A percentile compares a stretch with the other conserved stretches of the same genome.
These are phyloP conservation scores for Notospermus geniculatus DNA, from an alignment of 1,140 invertebrate species.

Conservation along the genomic window DNA sequence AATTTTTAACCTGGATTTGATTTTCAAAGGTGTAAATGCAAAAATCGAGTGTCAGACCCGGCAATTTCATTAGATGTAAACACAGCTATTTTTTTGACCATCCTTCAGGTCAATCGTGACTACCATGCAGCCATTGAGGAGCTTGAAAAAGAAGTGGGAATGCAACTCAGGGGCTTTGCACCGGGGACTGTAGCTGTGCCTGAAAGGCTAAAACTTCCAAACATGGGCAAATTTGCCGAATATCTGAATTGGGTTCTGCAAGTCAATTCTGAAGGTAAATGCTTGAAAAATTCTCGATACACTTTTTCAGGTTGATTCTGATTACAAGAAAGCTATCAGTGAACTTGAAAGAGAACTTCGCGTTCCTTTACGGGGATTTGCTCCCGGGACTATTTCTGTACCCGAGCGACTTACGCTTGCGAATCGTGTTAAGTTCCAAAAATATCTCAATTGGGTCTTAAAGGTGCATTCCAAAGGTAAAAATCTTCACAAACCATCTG, in stretches of 20 bases:
- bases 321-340: constrained; percentile 37
- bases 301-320: constrained; percentile 26
- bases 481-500: not conserved
- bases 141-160: constrained; percentile 41
- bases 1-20: too few relatives aligned
- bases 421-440: constrained; percentile 29
- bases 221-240: constrained; percentile 26
- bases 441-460: constrained; percentile 33
- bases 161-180: constrained; percentile 32
- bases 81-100: too few relatives aligned
- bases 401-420: constrained; percentile 32
- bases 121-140: constrained; percentile 42
- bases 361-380: constrained; percentile 32
- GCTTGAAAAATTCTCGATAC: constrained; percentile 14
- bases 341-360: constrained; percentile 48
- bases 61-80: too few relatives aligned
- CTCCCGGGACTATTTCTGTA: constrained; percentile 41
- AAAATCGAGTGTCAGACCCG: too few relatives aligned
- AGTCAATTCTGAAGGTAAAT: constrained; percentile 16
- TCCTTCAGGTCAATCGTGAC: constrained; percentile 15
- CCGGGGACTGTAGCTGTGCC: constrained; percentile 42
- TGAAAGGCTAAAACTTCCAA: constrained; percentile 28
- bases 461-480: constrained; percentile 22
- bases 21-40: too few relatives aligned
- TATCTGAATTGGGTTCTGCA: constrained; percentile 34